phyloP scores from a whole-genome alignment of 2,797 vertebrate species.

The Phyllotis vaccarum region DNA sequence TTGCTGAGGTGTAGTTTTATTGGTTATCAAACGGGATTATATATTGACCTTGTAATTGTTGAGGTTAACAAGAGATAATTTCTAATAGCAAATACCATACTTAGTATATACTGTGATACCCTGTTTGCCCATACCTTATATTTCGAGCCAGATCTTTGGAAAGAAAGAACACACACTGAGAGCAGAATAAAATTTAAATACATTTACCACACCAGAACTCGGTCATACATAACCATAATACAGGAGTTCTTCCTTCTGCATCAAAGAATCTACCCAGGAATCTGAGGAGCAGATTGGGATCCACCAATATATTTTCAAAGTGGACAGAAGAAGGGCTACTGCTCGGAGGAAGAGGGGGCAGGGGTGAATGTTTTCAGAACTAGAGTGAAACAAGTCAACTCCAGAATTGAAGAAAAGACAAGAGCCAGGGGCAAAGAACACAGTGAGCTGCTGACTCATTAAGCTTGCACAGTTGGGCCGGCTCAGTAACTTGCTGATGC shows the following conservation, averaged over 20 bases:
- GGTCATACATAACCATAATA: neutral
- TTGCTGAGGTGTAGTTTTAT: neutral
- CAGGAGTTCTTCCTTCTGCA: neutral
- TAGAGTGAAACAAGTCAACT: neutral
- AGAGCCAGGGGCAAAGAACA: neutral
- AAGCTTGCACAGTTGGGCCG: neutral
- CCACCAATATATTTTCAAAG: neutral
- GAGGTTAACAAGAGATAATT: neutral
- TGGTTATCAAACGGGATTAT: neutral
- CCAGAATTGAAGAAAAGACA: constrained; percentile 29
- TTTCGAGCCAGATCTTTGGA: constrained; percentile 9
- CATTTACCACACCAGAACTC: neutral
- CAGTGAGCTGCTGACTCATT: neutral
- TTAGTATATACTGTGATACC: neutral
- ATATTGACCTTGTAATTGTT: neutral
- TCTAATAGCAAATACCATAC: neutral
- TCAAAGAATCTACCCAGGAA: neutral
- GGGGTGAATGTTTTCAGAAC: neutral
- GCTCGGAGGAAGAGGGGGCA: neutral
- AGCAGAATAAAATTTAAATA: neutral
- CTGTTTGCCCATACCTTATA: neutral
- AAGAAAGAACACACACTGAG: neutral
- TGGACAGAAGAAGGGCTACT: neutral
- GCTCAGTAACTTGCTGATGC: neutral
- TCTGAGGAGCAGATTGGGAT: neutral